Evolutionary conservation across 2,113 vertebrate genomes (phyloP).

Genomic region (Budorcas taxicolor): DNA sequence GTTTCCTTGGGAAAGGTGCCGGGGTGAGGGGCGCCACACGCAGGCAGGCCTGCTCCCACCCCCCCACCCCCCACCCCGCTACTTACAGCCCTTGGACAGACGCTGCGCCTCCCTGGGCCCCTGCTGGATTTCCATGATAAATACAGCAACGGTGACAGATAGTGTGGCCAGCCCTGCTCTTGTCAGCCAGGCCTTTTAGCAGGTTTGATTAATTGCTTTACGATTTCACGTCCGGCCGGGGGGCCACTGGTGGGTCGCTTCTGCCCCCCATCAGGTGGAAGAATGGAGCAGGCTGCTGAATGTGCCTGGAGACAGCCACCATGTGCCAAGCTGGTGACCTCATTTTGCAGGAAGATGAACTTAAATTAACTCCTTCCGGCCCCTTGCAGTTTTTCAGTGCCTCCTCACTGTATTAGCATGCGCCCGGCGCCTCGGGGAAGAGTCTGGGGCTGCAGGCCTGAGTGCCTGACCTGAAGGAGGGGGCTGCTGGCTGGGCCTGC

Average conservation of each 20-base stretch:
- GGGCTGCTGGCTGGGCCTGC: fast-evolving
- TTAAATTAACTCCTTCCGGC: conserved; percentile 70
- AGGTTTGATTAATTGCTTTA: conserved; percentile 98
- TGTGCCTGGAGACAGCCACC: conserved; percentile 75
- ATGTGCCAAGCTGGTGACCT: conserved; percentile 81
- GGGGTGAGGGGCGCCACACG: conserved; percentile 71
- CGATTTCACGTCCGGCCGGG: conserved; percentile 90
- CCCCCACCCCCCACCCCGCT: conserved; percentile 4
- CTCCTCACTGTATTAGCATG: background rate
- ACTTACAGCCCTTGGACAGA: conserved; percentile 76
- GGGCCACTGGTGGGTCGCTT: conserved; percentile 73
- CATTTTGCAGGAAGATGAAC: conserved; percentile 64
- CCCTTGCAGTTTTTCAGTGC: background rate
- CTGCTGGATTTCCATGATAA: conserved; percentile 95
- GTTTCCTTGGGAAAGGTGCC: conserved; percentile 27
- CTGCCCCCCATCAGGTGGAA: conserved; percentile 81
- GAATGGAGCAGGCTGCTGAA: conserved; percentile 79
- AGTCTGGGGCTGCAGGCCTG: background rate
- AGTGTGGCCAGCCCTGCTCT: conserved; percentile 83
- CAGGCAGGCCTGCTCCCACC: conserved; percentile 73
- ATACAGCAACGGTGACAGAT: conserved; percentile 83
- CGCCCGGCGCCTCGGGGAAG: background rate
- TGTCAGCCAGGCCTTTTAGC: conserved; percentile 92
- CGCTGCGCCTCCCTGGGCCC: conserved; percentile 78
- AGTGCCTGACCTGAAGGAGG: fast-evolving